Evolutionary conservation across 2,797 vertebrate genomes (phyloP), one percentile per base, ranked within the genome.

Genomic region (Serranus cabrilla): DNA sequence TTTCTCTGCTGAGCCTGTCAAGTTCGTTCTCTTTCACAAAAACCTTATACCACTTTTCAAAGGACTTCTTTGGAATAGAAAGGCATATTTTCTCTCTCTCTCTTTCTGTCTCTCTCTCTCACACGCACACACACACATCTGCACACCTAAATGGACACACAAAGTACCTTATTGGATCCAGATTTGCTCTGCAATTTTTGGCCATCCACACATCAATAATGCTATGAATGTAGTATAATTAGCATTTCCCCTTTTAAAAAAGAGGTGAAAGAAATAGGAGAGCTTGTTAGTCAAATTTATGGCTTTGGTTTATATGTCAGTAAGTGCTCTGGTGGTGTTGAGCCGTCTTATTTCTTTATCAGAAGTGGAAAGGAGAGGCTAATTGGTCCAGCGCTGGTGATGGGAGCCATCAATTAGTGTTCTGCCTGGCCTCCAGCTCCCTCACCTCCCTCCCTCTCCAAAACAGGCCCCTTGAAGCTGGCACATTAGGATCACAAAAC

Each of bases 401-500:
- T 94, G 87, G 93, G 90, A 93, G 90, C 93, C 92, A 95, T 95
- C 94, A 95, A 95, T 95, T 95, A 95, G 91, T 87, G 87, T 85
- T 81, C 80, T 81, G 84, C 84, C 86, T 88, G 86, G 84, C 90
- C 91, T 91, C 83, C 73, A 87, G 90, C 89, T 89, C 90, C 79
- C 88, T 86, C 84, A 80, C 82, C 86, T 88, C 86, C 85, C 82
- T 75, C 77, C 74, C 74, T 80, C 78, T 82, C 65, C 71, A 88
- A 91, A 93, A 94, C 79, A 83, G 83, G 86, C 86, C 90, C 89
- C 92, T 94, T 93, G 92, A 95, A 95, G 93, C 90, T 77, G 83
- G 89, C 74, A 77, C 90, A 94, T 94, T 94, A 94, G 90, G 95
- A 96, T 96, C 94, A 96, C 91, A 96, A 94, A 95, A 92, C 92